Conservation (phyloP, 1,140 invertebrate genomes). For the Atta colombica region DNA sequence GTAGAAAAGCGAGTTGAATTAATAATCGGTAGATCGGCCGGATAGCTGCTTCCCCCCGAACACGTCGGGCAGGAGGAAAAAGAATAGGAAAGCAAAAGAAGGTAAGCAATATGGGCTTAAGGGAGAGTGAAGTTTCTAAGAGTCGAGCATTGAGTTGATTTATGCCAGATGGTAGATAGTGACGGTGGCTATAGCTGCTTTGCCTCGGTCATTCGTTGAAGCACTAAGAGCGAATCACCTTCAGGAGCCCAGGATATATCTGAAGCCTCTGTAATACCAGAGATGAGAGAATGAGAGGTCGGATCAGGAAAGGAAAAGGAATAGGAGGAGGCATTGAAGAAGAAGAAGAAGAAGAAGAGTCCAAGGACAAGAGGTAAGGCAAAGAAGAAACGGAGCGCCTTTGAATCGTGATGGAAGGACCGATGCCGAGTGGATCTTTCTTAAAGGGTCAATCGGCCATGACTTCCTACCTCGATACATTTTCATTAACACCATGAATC, state of each 20-base stretch:
- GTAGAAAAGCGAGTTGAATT: conserved; percentile 80
- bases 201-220: conserved; percentile 73
- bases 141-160: conserved; percentile 83
- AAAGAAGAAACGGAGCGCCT: conserved; percentile 31
- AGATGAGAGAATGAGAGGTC: conserved; percentile 51
- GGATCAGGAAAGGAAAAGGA: conserved; percentile 23
- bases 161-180: conserved; percentile 84
- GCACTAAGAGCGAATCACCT: conserved; percentile 70
- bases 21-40: conserved; percentile 81
- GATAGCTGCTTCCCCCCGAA: conserved; percentile 74
- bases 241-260: conserved; percentile 72
- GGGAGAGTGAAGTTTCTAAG: conserved; percentile 78
- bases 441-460: conserved; percentile 59
- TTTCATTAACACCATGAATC: conserved; percentile 74
- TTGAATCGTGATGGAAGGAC: conserved; percentile 50
- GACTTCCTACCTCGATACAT: conserved; percentile 76
- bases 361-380: conserved; percentile 43
- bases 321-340: conserved; percentile 1
- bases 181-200: conserved; percentile 75
- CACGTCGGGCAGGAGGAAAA: conserved; percentile 60
- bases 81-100: conserved; percentile 73
- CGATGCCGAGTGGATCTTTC: conserved; percentile 59
- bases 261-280: conserved; percentile 71
- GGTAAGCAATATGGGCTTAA: conserved; percentile 79
- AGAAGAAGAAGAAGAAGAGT: not conserved